Base-by-base conservation (phyloP, 2,888 invertebrate genomes). In the Parnassius glacialis region DNA sequence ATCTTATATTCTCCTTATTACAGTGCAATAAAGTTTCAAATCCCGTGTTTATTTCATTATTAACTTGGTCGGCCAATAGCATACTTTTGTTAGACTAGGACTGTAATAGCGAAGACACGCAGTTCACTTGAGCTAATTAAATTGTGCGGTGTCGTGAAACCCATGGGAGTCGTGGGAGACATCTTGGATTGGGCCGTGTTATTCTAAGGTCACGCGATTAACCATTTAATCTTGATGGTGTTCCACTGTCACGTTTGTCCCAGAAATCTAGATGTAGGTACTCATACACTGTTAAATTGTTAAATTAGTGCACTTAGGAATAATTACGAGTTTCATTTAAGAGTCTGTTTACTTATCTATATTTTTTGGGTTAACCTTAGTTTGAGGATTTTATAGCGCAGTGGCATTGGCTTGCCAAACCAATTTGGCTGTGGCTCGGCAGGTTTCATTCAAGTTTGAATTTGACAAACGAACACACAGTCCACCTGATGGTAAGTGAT, bases 51-150 rank as follows among this genome's bases (percentile, higher is more conserved):
- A 12, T 3, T 48, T 16, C 42, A 41, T 7, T 1, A 10, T 16
- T 47, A 59, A 48, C 42, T 54, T 20, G 48, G 50, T 60, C 20
- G 20, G 20, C 7, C 5, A 20, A 16, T 53, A 41, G 47, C 53
- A 55, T 9, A 55, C 47, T 44, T 25, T 34, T 48, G n/a, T 12
- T 44, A 34, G 20, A 20, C 51, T 13, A 34, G 34, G 34, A 34
- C 7, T 42, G 50, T 47, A n/a, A 43, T 42, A 16, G 5, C 41
- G 7, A 58, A 53, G 57, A 45, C 60, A 60, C 47, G 42, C 65
- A 62, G 57, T 64, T 65, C 65, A 60, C 64, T 61, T n/a, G 48
- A 42, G 51, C 55, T 64, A 65, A 67, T 67, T 67, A 65, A 66
- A 62, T 58, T 13, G 43, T 61, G 59, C 64, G 48, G 47, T 52